These are phyloP conservation scores for Diarsia mendica DNA, from an alignment of 2,888 invertebrate species.

Conservation along the genomic window DNA sequence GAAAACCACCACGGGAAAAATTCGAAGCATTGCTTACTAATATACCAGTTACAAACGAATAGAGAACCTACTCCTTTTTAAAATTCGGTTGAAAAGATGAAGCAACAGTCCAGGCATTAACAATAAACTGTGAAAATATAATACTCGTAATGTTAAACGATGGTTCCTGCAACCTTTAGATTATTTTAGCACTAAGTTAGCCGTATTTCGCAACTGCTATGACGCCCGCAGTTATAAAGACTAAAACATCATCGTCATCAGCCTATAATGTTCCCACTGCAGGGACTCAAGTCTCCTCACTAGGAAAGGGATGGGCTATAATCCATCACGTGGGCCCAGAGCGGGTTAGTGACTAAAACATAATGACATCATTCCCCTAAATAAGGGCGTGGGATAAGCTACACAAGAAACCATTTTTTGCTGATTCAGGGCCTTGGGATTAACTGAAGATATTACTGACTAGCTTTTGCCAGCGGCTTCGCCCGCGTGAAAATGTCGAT, in stretches of 20 bases:
- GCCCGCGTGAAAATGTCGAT: too few species aligned
- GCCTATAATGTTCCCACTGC: too few species aligned
- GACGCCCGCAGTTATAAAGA: neutral
- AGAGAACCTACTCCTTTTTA: too few species aligned
- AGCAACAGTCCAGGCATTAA: neutral
- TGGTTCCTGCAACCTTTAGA: neutral
- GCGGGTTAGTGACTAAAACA: neutral
- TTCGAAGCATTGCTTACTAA: too few species aligned
- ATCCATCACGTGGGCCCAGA: too few species aligned
- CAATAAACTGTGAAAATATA: neutral
- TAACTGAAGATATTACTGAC: slow-evolving; percentile 15
- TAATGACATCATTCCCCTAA: neutral
- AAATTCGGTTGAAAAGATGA: too few species aligned
- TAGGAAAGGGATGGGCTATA: too few species aligned
- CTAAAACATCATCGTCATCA: neutral
- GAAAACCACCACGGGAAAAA: too few species aligned
- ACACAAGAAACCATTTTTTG: slow-evolving; percentile 1
- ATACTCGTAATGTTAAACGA: neutral
- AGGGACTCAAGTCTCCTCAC: too few species aligned
- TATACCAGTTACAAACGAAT: too few species aligned
- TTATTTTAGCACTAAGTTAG: neutral
- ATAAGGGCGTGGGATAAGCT: neutral
- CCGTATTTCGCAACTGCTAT: neutral
- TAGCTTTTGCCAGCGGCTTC: too few species aligned
- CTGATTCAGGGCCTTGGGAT: neutral